Percentiles rank a stretch among this genome's conserved stretches.
Evolutionary conservation across 1,140 invertebrate species (phyloP).

Genomic region (Saccostrea cuccullata): DNA sequence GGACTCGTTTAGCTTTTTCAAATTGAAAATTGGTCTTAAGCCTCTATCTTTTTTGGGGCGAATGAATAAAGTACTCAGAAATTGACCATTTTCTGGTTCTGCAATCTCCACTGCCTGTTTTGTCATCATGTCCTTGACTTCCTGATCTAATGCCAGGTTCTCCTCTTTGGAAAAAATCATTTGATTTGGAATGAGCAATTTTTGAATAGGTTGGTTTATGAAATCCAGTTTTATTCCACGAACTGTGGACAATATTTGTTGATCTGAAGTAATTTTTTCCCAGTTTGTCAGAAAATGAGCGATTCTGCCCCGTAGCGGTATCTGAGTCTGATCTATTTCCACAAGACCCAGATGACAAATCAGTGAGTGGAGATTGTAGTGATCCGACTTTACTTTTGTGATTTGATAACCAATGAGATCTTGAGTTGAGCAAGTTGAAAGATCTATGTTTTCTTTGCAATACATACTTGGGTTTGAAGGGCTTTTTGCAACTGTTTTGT

Average conservation of each 20-base stretch:
- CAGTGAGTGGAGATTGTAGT: background rate
- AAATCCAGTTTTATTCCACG: background rate
- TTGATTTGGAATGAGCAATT: background rate
- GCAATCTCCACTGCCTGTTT: conserved; percentile 34
- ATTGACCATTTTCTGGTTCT: conserved; percentile 21
- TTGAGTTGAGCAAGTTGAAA: too few species aligned
- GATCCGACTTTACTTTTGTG: too few species aligned
- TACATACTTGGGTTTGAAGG: background rate
- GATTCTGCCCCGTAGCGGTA: background rate
- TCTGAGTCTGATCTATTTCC: background rate
- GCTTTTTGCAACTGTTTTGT: background rate
- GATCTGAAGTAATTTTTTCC: background rate
- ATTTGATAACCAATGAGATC: too few species aligned
- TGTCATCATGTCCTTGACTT: conserved; percentile 30
- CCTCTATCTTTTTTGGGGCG: conserved; percentile 41
- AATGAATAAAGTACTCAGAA: conserved; percentile 33
- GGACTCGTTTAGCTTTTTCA: conserved; percentile 41
- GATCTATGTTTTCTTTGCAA: background rate
- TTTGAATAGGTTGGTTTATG: background rate
- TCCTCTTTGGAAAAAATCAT: background rate
- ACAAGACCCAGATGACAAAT: background rate
- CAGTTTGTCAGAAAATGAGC: background rate
- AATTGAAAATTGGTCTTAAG: conserved; percentile 44
- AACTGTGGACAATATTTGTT: background rate
- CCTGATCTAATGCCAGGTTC: background rate